These are phyloP conservation scores for Saguinus imperator DNA, from an alignment of 2,113 vertebrate genomes.

Conservation along the genomic window DNA sequence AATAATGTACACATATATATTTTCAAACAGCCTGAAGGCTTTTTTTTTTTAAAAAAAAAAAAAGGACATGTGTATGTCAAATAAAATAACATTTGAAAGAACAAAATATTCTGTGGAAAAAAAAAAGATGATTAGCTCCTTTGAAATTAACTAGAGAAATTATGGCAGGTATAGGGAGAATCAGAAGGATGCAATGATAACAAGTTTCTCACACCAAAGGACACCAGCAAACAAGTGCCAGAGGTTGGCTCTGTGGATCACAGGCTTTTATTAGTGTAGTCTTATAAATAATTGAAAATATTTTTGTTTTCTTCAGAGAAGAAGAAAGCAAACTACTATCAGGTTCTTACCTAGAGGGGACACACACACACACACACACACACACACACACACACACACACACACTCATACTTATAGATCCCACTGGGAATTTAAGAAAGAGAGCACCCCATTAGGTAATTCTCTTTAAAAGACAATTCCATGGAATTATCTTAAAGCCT, in stretches of 20 bases:
- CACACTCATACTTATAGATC: neutral
- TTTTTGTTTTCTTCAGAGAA: neutral
- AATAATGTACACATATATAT: neutral
- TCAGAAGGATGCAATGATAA: neutral
- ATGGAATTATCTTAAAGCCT: neutral
- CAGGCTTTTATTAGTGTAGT: neutral
- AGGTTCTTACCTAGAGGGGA: neutral
- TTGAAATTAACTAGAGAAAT: neutral
- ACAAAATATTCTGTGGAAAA: neutral
- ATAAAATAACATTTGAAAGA: conserved; percentile 29
- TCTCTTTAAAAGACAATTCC: neutral
- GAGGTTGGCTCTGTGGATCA: neutral
- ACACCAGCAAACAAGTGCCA: neutral
- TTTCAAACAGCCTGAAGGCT: neutral
- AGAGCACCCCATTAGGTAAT: neutral
- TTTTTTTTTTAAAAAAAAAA: neutral
- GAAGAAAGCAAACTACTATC: neutral
- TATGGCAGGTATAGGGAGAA: neutral
- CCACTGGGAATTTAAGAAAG: neutral
- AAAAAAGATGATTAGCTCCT: neutral
- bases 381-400: neutral
- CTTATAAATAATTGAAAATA: neutral
- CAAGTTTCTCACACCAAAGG: neutral
- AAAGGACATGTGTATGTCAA: neutral
- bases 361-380: neutral